phyloP scores from a whole-genome alignment of 2,888 invertebrate genomes.

The Drosophila leonis region DNA sequence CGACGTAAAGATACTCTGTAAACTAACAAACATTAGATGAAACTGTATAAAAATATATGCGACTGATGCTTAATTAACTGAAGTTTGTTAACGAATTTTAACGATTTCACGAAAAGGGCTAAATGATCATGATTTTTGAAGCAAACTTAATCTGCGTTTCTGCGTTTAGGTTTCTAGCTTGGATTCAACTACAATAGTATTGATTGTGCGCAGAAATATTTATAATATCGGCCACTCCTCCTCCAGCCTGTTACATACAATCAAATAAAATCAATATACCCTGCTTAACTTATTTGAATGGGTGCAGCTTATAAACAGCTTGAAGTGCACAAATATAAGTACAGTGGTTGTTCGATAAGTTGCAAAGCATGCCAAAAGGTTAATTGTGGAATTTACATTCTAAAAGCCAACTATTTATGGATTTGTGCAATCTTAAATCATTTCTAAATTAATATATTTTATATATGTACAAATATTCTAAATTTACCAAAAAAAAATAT shows the following conservation, averaged over 20 bases:
- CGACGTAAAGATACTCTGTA: background rate
- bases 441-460: too few relatives aligned
- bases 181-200: too few relatives aligned
- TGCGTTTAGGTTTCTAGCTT: background rate
- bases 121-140: too few relatives aligned
- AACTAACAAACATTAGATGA: background rate
- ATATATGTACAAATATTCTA: too few relatives aligned
- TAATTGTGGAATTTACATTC: background rate
- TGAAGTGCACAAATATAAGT: constrained; percentile 1
- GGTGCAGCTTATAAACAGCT: background rate
- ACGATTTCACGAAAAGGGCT: too few relatives aligned
- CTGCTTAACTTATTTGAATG: background rate
- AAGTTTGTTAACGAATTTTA: background rate
- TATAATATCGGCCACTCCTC: background rate
- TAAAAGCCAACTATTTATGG: background rate
- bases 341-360: constrained; percentile 6
- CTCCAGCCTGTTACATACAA: background rate
- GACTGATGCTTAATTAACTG: background rate
- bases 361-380: background rate
- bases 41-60: background rate
- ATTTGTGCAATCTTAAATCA: too few relatives aligned
- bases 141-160: too few relatives aligned
- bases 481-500: too few relatives aligned
- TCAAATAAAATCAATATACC: background rate
- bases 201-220: background rate